phyloP scores from a whole-genome alignment of 2,888 invertebrate genomes.

The Cerceris rybyensis region DNA sequence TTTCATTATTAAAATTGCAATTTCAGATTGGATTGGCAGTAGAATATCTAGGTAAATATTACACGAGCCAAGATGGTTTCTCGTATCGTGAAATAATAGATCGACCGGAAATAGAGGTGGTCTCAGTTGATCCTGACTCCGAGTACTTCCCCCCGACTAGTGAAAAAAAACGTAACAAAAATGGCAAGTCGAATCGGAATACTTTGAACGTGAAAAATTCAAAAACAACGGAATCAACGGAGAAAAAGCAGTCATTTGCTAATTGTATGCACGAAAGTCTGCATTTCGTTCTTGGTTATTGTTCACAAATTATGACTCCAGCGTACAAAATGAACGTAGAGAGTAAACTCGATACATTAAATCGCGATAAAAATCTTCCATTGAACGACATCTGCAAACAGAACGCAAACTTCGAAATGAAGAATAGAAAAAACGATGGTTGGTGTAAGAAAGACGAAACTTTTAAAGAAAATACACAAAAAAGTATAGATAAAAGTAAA shows the following conservation, averaged over 20 bases:
- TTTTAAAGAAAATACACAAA: not conserved
- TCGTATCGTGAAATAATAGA: constrained; percentile 73
- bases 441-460: not conserved
- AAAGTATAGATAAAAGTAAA: not conserved
- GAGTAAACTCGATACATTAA: constrained; percentile 29
- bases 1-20: not conserved
- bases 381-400: not conserved
- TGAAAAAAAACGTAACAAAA: constrained; percentile 39
- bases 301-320: constrained; percentile 66
- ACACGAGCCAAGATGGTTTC: constrained; percentile 68
- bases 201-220: not conserved
- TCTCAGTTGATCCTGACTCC: constrained; percentile 69
- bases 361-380: not conserved
- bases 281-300: constrained; percentile 73
- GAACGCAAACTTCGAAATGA: not conserved
- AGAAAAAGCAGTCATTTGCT: constrained; percentile 56
- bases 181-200: not conserved
- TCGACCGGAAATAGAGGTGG: constrained; percentile 68
- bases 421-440: not conserved
- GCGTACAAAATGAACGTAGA: constrained; percentile 59
- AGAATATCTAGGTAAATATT: constrained; percentile 73
- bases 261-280: constrained; percentile 73
- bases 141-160: constrained; percentile 28
- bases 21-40: constrained; percentile 73
- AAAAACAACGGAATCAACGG: not conserved